Evolutionary conservation across 92 coral and sea anemone genomes (phyloP), one percentile per base, ranked within the genome.

Genomic region (Phenganax subtilis): DNA sequence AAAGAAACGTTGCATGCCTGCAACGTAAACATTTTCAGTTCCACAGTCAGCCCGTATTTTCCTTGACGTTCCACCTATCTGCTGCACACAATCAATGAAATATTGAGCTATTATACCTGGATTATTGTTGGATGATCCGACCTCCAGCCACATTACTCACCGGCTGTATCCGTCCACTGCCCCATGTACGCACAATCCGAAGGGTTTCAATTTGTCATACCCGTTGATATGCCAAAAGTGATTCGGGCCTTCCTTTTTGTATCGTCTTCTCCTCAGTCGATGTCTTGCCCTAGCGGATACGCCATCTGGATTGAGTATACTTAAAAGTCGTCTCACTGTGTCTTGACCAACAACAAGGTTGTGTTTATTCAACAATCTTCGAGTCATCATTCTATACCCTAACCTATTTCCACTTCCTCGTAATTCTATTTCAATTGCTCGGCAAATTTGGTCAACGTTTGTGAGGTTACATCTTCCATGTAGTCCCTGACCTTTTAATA

Each of bases 211-310:
- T 56, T 86, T 81, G 30, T 85, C 88, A 17, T 77, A 78, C 12
- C 87, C 87, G 53, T 83, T 84, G 0, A 87, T 77, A 58, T 87
- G 89, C 89, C 88, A 85, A 15, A 85, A 12, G 81, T 31, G 81
- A n/a, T 85, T 81, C 0, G 88, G 88, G 8, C 88, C 85, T 79
- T 85, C 47, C 62, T 83, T 73, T 81, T 25, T 85, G 89, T 87
- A 90, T 57, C 70, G 84, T 57, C 91, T 82, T 82, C 89, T 82
- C 71, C 58, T 59, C 28, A 90, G 75, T 54, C 89, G 12, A 60
- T 81, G 88, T 78, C 74, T 82, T 8, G 87, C 85, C 73, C 93
- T 55, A 7, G 85, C 78, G n/a, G 52, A 74, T 16, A 90, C 93
- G 44, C 87, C 85, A 25, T 85, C 85, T 17, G 88, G 88, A 31